Base-by-base conservation (phyloP, 1,140 invertebrate genomes). In the Varroa destructor region DNA sequence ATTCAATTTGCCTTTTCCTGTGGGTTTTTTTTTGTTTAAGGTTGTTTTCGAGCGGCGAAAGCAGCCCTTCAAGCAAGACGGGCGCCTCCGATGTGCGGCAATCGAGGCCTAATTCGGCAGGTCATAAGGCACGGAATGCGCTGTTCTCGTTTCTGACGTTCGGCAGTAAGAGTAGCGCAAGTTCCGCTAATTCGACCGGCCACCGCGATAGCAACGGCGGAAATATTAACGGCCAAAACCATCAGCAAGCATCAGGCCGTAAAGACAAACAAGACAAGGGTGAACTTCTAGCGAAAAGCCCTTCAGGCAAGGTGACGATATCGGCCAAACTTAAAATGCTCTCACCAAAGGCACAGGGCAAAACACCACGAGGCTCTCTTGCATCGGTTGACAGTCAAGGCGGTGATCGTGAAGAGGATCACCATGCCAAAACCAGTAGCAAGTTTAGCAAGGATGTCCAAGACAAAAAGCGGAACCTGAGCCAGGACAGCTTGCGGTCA, bases 21-120 rank as follows among this genome's bases (percentile, higher is more conserved):
- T 51, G 46, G 46, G 46, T 5, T 8, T 8, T 51, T 3, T 51
- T 51, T 3, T 51, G 46, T 25, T 67, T 40, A 12, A 67, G 61
- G 61, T 67, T 67, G 37, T 67, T 67, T 67, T 67, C 61, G 61
- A 67, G 61, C 61, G 61, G 61, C 40, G 61, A 67, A 67, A 67
- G 46, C 61, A 67, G 61, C 61, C 61, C 61, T 67, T 1, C 61
- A 43, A 51, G 46, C 46, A 67, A 67, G 61, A 67, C 61, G 46
- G 61, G 40, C 61, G 61, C 61, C 40, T 46, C 61, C 61, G 46
- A 51, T 51, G 46, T 51, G 3, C 46, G 46, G 46, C 61, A 67
- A 40, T 67, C 61, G 12, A 1, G 61, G 61, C 61, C 61, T 36
- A 67, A 46, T 67, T 67, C 61, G 61, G 61, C 61, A 1, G 61